Evolutionary conservation across 2,888 invertebrate genomes (phyloP), one percentile per base, ranked within the genome.

Genomic region (Pseudolycoriella hygida): DNA sequence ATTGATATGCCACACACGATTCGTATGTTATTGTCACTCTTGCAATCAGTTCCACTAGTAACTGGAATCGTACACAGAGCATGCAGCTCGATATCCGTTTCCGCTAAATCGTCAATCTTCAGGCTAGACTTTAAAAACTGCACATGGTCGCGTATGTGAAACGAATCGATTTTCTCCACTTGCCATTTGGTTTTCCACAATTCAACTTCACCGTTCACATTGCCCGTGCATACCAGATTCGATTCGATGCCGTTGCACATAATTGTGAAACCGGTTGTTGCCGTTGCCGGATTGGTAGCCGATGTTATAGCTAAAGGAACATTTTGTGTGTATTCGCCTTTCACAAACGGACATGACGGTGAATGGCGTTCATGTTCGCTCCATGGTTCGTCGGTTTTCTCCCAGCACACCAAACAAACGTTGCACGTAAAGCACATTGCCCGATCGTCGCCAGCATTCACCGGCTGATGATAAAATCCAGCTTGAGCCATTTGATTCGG

Each of bases 401-500:
- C 94, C 94, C 94, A 94, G 67, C 87, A 89, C 5, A 94, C 92
- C 18, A 94, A 73, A 60, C 93, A 94, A 10, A 93, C 89, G 56
- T 81, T 84, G 63, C 94, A 94, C 0, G 88, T 89, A 65, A 94
- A 94, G 61, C 94, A 94, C 86, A 93, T 86, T 6, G 92, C 93
- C 50, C 93, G 73, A 67, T 94, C 94, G 60, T 92, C 90, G 3
- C 90, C 90, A 20, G 81, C 77, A 3, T 80, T 74, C 45, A 87
- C 84, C 1, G 93, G 92, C 61, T 92, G 88, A 66, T 93, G 90
- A 67, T 90, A 94, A 67, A 94, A 94, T 14, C 94, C 94, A 2
- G 93, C 93, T 61, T 93, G 90, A 4, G 93, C 92, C 93, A 94
- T 93, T 59, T 89, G 88, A 54, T 89, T 88, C 0, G 93, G 93